phyloP scores from a whole-genome alignment of 1,140 invertebrate species.

The Listronotus oregonensis region DNA sequence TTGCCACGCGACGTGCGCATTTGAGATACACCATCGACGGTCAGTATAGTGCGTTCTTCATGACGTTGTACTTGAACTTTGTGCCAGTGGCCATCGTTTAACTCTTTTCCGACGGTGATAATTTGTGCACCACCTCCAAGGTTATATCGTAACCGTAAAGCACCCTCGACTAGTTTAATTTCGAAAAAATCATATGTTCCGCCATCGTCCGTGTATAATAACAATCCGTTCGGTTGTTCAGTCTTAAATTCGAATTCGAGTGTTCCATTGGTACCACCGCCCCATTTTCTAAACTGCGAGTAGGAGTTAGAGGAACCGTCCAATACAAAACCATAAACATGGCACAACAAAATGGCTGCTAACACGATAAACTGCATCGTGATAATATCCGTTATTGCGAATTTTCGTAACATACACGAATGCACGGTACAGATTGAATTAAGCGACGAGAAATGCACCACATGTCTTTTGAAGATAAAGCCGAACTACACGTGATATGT shows the following conservation, averaged over 20 bases:
- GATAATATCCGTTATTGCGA: not conserved
- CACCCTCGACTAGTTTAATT: slow-evolving; percentile 89
- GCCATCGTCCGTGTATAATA: slow-evolving; percentile 93
- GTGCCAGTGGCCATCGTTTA: slow-evolving; percentile 90
- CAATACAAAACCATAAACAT: slow-evolving; percentile 65
- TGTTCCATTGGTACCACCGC: slow-evolving; percentile 81
- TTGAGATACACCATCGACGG: slow-evolving; percentile 78
- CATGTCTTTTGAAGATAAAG: slow-evolving; percentile 26
- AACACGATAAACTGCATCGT: slow-evolving; percentile 36
- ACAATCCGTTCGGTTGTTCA: slow-evolving; percentile 82
- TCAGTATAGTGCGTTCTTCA: slow-evolving; percentile 77
- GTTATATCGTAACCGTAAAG: slow-evolving; percentile 85
- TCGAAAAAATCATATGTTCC: slow-evolving; percentile 95
- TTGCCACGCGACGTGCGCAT: slow-evolving; percentile 78
- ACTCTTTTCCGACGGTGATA: slow-evolving; percentile 80
- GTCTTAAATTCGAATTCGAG: slow-evolving; percentile 93
- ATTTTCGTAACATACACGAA: not conserved
- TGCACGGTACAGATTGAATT: slow-evolving; percentile 9
- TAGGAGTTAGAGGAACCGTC: slow-evolving; percentile 86
- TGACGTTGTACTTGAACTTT: slow-evolving; percentile 79
- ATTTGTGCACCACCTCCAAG: slow-evolving; percentile 85
- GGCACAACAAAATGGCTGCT: slow-evolving; percentile 19
- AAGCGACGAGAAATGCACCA: slow-evolving; percentile 6
- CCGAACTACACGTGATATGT: slow-evolving; percentile 22
- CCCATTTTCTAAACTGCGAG: slow-evolving; percentile 90